Conservation (phyloP, 2,888 invertebrate species). For the Cerastis rubricosa region DNA sequence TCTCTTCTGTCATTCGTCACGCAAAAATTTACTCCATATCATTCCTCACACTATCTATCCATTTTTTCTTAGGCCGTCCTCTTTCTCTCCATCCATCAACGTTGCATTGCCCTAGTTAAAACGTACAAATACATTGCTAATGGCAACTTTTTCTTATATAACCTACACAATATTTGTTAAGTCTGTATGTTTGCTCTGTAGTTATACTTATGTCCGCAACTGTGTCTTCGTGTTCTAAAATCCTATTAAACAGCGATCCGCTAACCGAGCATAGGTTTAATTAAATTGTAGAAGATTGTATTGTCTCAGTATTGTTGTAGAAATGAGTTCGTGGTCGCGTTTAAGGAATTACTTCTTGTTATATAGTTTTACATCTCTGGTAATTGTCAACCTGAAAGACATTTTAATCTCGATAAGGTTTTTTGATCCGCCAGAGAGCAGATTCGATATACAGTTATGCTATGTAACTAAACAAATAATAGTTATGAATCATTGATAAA, state of each 20-base stretch:
- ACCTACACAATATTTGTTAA: background rate
- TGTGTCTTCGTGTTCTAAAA: background rate
- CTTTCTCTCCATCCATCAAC: no score
- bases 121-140: background rate
- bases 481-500: background rate
- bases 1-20: no score
- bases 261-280: conserved; percentile 17
- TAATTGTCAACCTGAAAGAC: background rate
- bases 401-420: background rate
- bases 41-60: no score
- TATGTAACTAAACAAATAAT: no score
- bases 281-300: conserved; percentile 13
- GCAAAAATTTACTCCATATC: no score
- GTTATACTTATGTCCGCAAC: background rate
- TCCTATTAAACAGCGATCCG: background rate
- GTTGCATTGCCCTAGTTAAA: no score
- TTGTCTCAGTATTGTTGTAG: background rate
- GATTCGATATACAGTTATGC: background rate
- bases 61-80: no score
- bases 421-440: background rate
- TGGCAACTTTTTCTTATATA: no score
- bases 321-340: conserved; percentile 17
- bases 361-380: background rate
- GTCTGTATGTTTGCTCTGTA: background rate
- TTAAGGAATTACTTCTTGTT: background rate